These are phyloP conservation scores for Sebastes iracundus DNA, from an alignment of 2,797 vertebrate genomes.

Conservation along the genomic window DNA sequence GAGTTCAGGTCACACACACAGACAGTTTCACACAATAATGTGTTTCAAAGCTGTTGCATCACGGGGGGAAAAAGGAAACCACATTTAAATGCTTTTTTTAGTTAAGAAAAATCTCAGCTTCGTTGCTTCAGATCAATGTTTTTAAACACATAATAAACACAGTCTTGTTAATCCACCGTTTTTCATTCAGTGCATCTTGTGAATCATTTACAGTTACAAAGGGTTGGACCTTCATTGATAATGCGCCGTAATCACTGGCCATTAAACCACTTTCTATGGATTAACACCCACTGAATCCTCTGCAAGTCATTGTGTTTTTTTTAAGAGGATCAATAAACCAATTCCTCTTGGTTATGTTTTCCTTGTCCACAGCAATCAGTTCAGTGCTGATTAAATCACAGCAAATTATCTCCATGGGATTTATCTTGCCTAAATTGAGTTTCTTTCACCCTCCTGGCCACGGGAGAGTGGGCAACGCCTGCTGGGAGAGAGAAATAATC, in stretches of 20 bases:
- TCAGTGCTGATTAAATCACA: conserved; percentile 76
- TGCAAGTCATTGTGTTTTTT: conserved; percentile 39
- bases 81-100: conserved; percentile 11
- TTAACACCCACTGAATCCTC: conserved; percentile 60
- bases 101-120: not conserved
- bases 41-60: conserved; percentile 78
- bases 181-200: not conserved
- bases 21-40: conserved; percentile 79
- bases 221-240: conserved; percentile 19
- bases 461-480: conserved; percentile 74
- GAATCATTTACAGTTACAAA: conserved; percentile 44
- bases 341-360: conserved; percentile 78
- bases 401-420: conserved; percentile 78
- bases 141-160: conserved; percentile 7
- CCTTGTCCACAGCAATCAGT: conserved; percentile 74
- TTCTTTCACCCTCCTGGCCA: conserved; percentile 76
- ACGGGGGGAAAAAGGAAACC: conserved; percentile 30
- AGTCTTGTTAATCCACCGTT: not conserved
- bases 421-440: conserved; percentile 79
- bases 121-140: not conserved
- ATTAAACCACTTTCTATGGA: conserved; percentile 72
- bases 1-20: conserved; percentile 71
- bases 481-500: conserved; percentile 82
- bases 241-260: conserved; percentile 59
- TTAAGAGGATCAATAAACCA: conserved; percentile 76